Conservation (phyloP, 1,140 invertebrate genomes). For the Coptotermes formosanus region DNA sequence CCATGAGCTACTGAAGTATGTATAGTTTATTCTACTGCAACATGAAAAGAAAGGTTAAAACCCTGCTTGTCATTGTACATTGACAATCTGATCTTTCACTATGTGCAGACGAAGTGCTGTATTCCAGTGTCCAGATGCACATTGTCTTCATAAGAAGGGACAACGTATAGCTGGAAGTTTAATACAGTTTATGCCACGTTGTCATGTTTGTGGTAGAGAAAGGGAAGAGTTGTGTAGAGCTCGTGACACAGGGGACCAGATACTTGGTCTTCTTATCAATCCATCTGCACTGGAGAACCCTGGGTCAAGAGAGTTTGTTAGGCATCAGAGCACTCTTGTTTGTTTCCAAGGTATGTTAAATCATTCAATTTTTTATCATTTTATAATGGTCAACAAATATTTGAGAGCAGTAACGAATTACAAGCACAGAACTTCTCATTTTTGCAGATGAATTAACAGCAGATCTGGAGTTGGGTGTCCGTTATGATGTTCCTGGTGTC, state of each 20-base stretch:
- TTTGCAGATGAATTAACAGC: constrained; percentile 33
- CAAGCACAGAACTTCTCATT: neutral
- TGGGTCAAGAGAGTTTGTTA: neutral
- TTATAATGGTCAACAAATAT: too few species aligned
- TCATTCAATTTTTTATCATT: neutral
- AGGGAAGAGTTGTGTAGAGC: constrained; percentile 28
- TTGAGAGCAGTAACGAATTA: too few species aligned
- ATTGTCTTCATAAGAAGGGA: constrained; percentile 15
- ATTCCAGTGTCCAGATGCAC: constrained; percentile 28
- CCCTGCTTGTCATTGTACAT: too few species aligned
- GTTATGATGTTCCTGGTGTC: constrained; percentile 32
- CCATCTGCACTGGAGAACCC: constrained; percentile 22
- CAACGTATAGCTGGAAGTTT: neutral
- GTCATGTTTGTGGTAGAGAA: constrained; percentile 22
- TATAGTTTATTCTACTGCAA: too few species aligned
- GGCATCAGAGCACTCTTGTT: constrained; percentile 27
- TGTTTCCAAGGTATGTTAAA: constrained; percentile 22
- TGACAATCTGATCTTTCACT: neutral
- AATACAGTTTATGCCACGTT: neutral
- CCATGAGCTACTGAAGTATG: too few species aligned
- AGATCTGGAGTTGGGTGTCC: constrained; percentile 32
- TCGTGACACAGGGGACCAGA: constrained; percentile 34
- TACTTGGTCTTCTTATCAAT: constrained; percentile 30
- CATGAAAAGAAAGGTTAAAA: too few species aligned
- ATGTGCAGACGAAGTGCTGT: constrained; percentile 34